These are phyloP conservation scores for Vanessa atalanta DNA, from an alignment of 1,140 invertebrate species.

Conservation along the genomic window DNA sequence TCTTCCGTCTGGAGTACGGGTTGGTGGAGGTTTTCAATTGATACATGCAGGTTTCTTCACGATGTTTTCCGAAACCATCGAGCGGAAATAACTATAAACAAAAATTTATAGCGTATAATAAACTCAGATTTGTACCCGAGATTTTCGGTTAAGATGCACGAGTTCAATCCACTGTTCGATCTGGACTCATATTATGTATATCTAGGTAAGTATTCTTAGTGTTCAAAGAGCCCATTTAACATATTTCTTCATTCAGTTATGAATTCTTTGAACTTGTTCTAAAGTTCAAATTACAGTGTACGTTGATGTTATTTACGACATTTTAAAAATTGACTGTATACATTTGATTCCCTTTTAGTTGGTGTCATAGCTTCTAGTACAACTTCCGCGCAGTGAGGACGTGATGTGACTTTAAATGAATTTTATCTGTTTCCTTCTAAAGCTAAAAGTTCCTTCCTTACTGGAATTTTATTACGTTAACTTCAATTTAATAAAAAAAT, in stretches of 20 bases:
- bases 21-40: too few species aligned
- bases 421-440: background rate
- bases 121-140: too few species aligned
- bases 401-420: background rate
- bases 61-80: too few species aligned
- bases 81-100: too few species aligned
- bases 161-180: too few species aligned
- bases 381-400: background rate
- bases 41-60: too few species aligned
- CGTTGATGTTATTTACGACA: background rate
- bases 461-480: background rate
- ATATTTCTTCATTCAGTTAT: background rate
- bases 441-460: background rate
- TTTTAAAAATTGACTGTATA: background rate
- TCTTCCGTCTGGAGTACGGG: too few species aligned
- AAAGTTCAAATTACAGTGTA: background rate
- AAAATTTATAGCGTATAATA: too few species aligned
- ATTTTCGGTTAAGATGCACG: too few species aligned
- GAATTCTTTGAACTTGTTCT: background rate
- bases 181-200: too few species aligned
- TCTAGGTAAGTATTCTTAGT: too few species aligned
- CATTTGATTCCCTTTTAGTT: constrained; percentile 9
- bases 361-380: constrained; percentile 3
- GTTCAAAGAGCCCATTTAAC: too few species aligned
- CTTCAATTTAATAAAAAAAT: background rate